Base-by-base conservation (phyloP, 2,888 invertebrate genomes). In the Acleris sparsana region DNA sequence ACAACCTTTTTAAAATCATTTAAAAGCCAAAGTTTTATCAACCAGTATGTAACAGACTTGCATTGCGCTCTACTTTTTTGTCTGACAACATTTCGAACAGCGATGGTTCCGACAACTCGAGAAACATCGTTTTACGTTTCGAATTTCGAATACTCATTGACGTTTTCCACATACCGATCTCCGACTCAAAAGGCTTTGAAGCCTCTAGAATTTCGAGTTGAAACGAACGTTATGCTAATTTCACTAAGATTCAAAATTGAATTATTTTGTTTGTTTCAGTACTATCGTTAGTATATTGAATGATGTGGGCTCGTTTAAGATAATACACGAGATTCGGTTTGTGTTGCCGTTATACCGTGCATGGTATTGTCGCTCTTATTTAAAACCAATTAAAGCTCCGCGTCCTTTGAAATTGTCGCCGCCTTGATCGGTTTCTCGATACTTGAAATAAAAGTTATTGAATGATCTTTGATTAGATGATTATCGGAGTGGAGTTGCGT, bases 381-480 rank as follows among this genome's bases (percentile, higher is more conserved):
- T 62, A 63, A 69, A 69, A 70, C 62, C 69, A 49, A 64, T 77
- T 82, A 84, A 73, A 76, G 79, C 71, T 73, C 70, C 70, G 73
- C 78, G 78, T 83, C 68, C 73, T 71, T 76, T 76, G 80, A 46
- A 62, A 49, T 60, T 52, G 63, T 69, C 52, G 60, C 55, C 56
- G 60, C 39, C 71, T 74, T 75, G 78, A 85, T 85, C 78, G 80
- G 82, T 73, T 74, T 69, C 76, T 82, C 75, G 79, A 75, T 69
- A 76, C 69, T 75, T 73, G 72, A 81, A 87, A 88, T 89, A 86
- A 91, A 88, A 88, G 84, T 88, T 88, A 88, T 90, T 88, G 88
- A 89, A 89, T 87, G 89, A 87, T 90, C 86, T 84, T 80, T 85
- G 90, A 91, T 90, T 87, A 92, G 92, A 93, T 93, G 89, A 93